phyloP scores from a whole-genome alignment of 2,888 invertebrate genomes.

The Saturnia pavonia region DNA sequence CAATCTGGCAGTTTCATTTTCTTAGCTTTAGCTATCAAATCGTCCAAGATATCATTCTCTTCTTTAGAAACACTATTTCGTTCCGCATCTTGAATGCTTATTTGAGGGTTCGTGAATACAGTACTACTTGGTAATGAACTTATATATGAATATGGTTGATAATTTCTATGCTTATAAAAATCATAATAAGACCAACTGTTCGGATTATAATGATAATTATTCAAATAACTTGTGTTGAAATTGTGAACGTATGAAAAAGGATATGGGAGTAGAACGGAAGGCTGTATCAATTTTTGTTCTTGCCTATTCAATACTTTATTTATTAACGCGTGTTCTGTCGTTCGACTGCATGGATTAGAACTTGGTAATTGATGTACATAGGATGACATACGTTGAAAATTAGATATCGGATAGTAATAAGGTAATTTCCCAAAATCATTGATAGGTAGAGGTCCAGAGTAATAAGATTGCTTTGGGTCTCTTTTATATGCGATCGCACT shows the following conservation, averaged over 20 bases:
- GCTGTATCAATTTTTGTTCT: constrained; percentile 33
- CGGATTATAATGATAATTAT: constrained; percentile 26
- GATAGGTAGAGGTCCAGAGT: constrained; percentile 37
- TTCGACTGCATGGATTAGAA: constrained; percentile 15
- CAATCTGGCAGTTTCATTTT: constrained; percentile 43
- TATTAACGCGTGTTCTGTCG: constrained; percentile 8
- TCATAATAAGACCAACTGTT: constrained; percentile 45
- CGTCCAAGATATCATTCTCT: constrained; percentile 23
- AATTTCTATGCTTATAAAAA: constrained; percentile 34
- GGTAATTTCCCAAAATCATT: constrained; percentile 52
- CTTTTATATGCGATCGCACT: constrained; percentile 27
- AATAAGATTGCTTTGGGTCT: constrained; percentile 33
- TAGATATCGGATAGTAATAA: constrained; percentile 57
- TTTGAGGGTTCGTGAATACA: constrained; percentile 36
- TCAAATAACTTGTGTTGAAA: constrained; percentile 35
- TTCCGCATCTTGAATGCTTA: constrained; percentile 31
- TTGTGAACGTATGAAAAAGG: constrained; percentile 54
- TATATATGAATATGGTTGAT: constrained; percentile 33
- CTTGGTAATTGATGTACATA: constrained; percentile 41
- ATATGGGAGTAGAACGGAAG: constrained; percentile 51
- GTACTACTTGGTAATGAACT: constrained; percentile 31
- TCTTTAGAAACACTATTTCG: constrained; percentile 23
- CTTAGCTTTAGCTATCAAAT: constrained; percentile 24
- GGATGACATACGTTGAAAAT: constrained; percentile 53
- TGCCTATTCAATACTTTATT: constrained; percentile 18